These are phyloP conservation scores for Anoncus sp. DNA, from an alignment of 2,888 invertebrate genomes.

Conservation along the genomic window DNA sequence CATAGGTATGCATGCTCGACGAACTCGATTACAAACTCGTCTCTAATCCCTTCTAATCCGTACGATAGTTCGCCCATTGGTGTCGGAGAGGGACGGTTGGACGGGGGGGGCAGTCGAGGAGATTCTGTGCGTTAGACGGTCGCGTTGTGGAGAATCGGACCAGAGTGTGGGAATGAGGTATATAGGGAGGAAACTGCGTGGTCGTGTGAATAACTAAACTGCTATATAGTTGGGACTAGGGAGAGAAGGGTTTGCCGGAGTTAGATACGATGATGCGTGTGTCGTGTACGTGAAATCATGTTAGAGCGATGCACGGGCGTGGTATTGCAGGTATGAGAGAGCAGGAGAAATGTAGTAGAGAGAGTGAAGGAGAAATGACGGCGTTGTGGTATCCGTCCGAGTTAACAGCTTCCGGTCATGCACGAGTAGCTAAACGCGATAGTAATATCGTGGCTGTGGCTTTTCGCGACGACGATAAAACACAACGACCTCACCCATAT, in stretches of 20 bases:
- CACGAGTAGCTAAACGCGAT: slow-evolving; percentile 63
- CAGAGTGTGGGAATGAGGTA: slow-evolving; percentile 20
- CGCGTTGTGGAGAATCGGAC: slow-evolving; percentile 31
- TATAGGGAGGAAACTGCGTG: slow-evolving; percentile 28
- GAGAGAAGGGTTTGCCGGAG: slow-evolving; percentile 21
- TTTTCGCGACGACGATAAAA: slow-evolving; percentile 53
- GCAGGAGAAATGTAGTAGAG: slow-evolving; percentile 8
- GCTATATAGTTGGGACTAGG: slow-evolving; percentile 11
- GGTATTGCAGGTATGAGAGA: slow-evolving; percentile 15
- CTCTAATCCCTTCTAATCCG: slow-evolving; percentile 51
- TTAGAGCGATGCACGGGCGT: slow-evolving; percentile 53
- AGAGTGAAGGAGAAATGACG: slow-evolving; percentile 18
- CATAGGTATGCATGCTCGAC: slow-evolving; percentile 8
- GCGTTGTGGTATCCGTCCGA: slow-evolving; percentile 50
- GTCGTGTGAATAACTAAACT: slow-evolving; percentile 43
- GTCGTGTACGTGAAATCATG: slow-evolving; percentile 55
- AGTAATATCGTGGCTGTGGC: slow-evolving; percentile 39
- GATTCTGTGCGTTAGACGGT: slow-evolving; percentile 28
- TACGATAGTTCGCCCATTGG: slow-evolving; percentile 10
- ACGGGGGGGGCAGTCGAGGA: too few relatives aligned
- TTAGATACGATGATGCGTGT: slow-evolving; percentile 53
- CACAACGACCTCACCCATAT: slow-evolving; percentile 43
- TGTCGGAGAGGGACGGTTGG: too few relatives aligned
- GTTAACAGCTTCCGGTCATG: slow-evolving; percentile 78
- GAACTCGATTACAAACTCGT: slow-evolving; percentile 45